A percentile compares a stretch with the other conserved stretches of the same genome.
These are phyloP conservation scores for Elaphurus davidianus DNA, from an alignment of 2,113 vertebrate species.

Conservation along the genomic window DNA sequence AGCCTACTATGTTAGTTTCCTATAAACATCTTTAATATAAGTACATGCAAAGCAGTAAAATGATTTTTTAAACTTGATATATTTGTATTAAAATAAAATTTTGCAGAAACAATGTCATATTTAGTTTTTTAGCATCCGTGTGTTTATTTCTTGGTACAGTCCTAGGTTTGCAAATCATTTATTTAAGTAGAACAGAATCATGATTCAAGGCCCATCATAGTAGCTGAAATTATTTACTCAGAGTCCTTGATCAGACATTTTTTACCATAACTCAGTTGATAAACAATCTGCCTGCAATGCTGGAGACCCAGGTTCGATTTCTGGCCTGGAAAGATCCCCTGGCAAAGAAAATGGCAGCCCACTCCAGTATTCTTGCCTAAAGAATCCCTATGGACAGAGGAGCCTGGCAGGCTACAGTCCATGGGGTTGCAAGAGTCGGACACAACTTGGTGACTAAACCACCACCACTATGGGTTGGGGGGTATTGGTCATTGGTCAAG, in stretches of 20 bases:
- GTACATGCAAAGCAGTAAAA: not conserved
- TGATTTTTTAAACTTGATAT: not conserved
- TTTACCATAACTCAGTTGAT: not conserved
- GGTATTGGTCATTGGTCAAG: not conserved
- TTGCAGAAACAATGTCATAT: not conserved
- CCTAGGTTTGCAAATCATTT: not conserved
- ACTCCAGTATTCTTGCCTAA: not conserved
- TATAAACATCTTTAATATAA: not conserved
- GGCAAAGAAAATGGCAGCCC: not conserved
- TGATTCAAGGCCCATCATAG: not conserved
- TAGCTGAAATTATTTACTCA: not conserved
- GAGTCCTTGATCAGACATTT: not conserved
- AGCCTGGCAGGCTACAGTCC: not conserved
- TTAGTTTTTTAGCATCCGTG: not conserved
- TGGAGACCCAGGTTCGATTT: not conserved
- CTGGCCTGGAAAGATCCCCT: not conserved
- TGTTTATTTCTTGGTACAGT: not conserved
- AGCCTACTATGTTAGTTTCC: not conserved
- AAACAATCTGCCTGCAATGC: not conserved
- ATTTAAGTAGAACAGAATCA: not conserved
- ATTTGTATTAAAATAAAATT: slow-evolving; percentile 8
- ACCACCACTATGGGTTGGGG: not conserved
- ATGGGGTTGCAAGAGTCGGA: not conserved
- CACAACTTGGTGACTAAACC: not conserved
- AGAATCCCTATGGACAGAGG: not conserved